Evolutionary conservation across 2,113 vertebrate genomes (phyloP).

Genomic region (Lasiurus borealis): DNA sequence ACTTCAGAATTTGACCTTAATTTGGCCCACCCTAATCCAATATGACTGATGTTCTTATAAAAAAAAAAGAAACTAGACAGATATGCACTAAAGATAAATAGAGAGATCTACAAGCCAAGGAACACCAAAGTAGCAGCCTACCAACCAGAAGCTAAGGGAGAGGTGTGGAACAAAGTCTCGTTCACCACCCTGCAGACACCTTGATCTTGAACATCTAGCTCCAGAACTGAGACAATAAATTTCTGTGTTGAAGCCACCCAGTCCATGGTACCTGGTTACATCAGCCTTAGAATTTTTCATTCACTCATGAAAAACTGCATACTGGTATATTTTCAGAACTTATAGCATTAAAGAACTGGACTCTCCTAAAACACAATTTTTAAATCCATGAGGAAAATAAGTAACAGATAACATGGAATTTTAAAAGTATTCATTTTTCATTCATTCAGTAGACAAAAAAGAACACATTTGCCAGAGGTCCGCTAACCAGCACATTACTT

Average conservation of each 20-base stretch:
- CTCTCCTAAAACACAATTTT: background rate
- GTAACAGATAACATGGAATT: background rate
- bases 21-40: background rate
- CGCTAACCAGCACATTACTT: no score
- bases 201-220: no score
- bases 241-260: background rate
- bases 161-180: rapidly evolving
- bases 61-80: background rate
- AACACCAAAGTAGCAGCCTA: no score
- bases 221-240: background rate
- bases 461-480: background rate
- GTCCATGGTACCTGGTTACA: background rate
- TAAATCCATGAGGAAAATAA: background rate
- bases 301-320: background rate
- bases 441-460: background rate
- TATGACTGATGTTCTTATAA: background rate
- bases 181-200: background rate
- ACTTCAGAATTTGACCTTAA: background rate
- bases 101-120: background rate
- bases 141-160: background rate
- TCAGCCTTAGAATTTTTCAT: background rate
- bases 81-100: background rate
- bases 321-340: background rate
- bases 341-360: background rate
- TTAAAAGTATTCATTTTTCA: background rate